Conservation (phyloP, 2,797 vertebrate species). For the Crocidura indochinensis region DNA sequence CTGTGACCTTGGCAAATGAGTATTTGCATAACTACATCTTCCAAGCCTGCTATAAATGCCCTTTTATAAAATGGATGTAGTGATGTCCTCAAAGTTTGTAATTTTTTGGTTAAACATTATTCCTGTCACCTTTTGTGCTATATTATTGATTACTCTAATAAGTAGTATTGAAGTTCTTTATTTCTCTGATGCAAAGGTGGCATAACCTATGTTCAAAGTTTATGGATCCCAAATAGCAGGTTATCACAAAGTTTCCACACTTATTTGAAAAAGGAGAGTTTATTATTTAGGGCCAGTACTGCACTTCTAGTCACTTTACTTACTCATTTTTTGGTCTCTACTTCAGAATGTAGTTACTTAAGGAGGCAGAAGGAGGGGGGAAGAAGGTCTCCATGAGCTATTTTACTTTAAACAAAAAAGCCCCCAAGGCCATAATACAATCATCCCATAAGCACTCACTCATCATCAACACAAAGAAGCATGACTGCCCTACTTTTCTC, state of each 20-base stretch:
- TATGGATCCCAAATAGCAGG: conserved; percentile 7
- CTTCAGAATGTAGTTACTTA: conserved; percentile 56
- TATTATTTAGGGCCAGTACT: conserved; percentile 39
- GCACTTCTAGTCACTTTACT: conserved; percentile 71
- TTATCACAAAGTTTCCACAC: conserved; percentile 15
- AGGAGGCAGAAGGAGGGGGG: conserved; percentile 62
- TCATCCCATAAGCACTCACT: conserved; percentile 6
- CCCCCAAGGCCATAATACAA: not conserved
- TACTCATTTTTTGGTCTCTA: conserved; percentile 69
- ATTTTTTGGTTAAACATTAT: not conserved
- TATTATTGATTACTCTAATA: not conserved
- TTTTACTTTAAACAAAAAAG: conserved; percentile 62
- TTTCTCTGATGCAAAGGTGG: conserved; percentile 6
- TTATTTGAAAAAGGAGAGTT: conserved; percentile 53
- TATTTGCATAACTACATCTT: not conserved
- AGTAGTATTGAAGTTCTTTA: not conserved
- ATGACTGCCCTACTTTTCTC: conserved; percentile 40
- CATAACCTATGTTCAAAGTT: conserved; percentile 54
- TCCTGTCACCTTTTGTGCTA: not conserved
- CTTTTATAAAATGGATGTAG: conserved; percentile 15
- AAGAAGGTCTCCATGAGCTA: conserved; percentile 63
- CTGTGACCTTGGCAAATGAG: conserved; percentile 21
- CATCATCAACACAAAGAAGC: conserved; percentile 2
- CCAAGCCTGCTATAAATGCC: not conserved
- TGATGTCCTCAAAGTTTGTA: not conserved